Percentiles rank a stretch among this genome's conserved stretches.
These are phyloP conservation scores for Chromis chromis DNA, from an alignment of 2,797 vertebrate genomes.

Conservation along the genomic window DNA sequence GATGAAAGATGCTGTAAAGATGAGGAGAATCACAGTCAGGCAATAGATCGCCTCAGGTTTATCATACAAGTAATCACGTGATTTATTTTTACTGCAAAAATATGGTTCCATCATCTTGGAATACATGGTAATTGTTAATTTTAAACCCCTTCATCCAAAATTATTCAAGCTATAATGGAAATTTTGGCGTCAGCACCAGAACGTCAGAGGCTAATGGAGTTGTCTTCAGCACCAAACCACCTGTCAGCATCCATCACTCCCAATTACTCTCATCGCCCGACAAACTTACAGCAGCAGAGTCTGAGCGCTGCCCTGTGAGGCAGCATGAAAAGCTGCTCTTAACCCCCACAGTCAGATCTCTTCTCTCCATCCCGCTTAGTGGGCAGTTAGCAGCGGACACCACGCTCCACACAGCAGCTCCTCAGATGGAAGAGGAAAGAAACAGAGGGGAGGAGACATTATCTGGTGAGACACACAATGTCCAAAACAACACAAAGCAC, in stretches of 20 bases:
- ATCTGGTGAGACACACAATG: conserved; percentile 75
- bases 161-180: background rate
- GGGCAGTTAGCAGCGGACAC: conserved; percentile 51
- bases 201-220: conserved; percentile 37
- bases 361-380: conserved; percentile 55
- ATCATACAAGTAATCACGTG: background rate
- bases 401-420: conserved; percentile 55
- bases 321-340: conserved; percentile 51
- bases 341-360: conserved; percentile 51
- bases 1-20: no score
- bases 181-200: background rate
- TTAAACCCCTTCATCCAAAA: background rate
- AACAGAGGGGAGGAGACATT: conserved; percentile 72
- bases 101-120: background rate
- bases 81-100: background rate
- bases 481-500: conserved; percentile 72
- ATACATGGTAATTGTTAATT: background rate
- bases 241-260: conserved; percentile 56
- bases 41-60: background rate
- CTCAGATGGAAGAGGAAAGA: conserved; percentile 55
- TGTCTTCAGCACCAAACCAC: conserved; percentile 37
- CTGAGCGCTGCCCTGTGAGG: conserved; percentile 37
- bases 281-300: conserved; percentile 59
- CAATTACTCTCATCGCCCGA: conserved; percentile 29
- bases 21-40: background rate